These are phyloP conservation scores for Chaetorhynchus papuensis DNA, from an alignment of 2,113 vertebrate species.

Conservation along the genomic window DNA sequence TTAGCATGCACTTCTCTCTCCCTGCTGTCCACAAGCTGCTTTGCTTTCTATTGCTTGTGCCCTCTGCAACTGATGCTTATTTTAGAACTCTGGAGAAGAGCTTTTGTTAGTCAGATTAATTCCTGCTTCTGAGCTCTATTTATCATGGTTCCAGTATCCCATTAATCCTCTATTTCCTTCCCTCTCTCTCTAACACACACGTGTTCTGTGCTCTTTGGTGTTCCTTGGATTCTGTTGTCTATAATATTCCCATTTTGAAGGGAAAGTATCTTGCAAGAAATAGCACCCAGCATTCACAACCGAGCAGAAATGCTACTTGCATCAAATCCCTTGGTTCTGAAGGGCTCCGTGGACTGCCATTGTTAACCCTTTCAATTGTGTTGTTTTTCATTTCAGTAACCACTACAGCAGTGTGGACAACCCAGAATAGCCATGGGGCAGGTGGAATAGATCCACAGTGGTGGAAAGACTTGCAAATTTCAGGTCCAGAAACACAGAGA, in stretches of 20 bases:
- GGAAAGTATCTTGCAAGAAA: not conserved
- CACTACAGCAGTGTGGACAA: constrained; percentile 57
- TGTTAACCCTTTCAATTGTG: constrained; percentile 59
- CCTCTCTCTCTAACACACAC: not conserved
- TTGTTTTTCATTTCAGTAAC: constrained; percentile 66
- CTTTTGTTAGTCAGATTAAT: constrained; percentile 16
- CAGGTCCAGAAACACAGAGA: constrained; percentile 62
- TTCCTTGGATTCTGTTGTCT: not conserved
- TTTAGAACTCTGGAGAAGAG: not conserved
- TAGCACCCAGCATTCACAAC: not conserved
- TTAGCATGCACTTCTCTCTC: not conserved
- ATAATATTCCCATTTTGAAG: not conserved
- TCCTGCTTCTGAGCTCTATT: not conserved
- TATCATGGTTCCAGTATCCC: not conserved
- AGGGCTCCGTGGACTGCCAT: constrained; percentile 11
- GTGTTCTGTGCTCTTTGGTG: not conserved
- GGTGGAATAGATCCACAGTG: constrained; percentile 62
- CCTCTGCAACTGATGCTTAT: not conserved
- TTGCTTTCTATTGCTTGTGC: constrained; percentile 2
- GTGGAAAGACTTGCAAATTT: constrained; percentile 56
- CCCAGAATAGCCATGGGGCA: constrained; percentile 61
- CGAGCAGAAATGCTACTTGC: not conserved
- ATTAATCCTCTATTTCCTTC: not conserved
- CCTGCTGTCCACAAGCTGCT: not conserved
- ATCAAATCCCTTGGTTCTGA: constrained; percentile 23